Evolutionary conservation across 2,113 vertebrate species (phyloP).

Genomic region (Ochotona princeps): DNA sequence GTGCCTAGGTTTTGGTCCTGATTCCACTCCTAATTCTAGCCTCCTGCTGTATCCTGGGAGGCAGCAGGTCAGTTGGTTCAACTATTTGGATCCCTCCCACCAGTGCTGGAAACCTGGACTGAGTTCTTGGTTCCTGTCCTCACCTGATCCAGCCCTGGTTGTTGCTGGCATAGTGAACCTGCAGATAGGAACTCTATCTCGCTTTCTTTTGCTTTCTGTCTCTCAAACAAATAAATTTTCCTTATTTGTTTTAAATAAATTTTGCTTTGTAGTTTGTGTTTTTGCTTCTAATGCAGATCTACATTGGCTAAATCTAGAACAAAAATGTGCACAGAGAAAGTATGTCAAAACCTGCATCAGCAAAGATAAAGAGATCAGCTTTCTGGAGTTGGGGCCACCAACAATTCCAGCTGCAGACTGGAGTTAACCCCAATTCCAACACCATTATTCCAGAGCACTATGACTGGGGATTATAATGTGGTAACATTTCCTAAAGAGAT

Average conservation of each 20-base stretch:
- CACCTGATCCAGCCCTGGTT: too few species aligned
- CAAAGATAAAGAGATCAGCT: conserved; percentile 24
- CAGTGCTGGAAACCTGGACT: too few species aligned
- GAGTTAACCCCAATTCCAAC: not conserved
- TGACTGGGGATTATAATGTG: not conserved
- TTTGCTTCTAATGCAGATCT: conserved; percentile 9
- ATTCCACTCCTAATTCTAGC: too few species aligned
- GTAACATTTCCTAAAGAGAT: not conserved
- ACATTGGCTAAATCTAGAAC: not conserved
- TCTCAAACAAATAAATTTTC: not conserved
- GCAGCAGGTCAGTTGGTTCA: too few species aligned
- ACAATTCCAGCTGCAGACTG: not conserved
- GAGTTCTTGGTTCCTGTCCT: too few species aligned
- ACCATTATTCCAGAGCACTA: not conserved
- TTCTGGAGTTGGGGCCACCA: not conserved
- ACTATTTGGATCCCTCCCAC: too few species aligned
- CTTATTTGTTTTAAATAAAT: not conserved
- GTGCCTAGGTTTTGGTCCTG: too few species aligned
- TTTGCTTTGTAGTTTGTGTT: not conserved
- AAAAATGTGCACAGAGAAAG: not conserved
- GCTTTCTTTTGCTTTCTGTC: too few species aligned
- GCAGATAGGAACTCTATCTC: too few species aligned
- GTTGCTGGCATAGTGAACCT: too few species aligned
- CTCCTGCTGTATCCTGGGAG: too few species aligned
- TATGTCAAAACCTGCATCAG: not conserved